Base-by-base conservation (phyloP, 2,888 invertebrate species). In the Drosophila vallismaia region DNA sequence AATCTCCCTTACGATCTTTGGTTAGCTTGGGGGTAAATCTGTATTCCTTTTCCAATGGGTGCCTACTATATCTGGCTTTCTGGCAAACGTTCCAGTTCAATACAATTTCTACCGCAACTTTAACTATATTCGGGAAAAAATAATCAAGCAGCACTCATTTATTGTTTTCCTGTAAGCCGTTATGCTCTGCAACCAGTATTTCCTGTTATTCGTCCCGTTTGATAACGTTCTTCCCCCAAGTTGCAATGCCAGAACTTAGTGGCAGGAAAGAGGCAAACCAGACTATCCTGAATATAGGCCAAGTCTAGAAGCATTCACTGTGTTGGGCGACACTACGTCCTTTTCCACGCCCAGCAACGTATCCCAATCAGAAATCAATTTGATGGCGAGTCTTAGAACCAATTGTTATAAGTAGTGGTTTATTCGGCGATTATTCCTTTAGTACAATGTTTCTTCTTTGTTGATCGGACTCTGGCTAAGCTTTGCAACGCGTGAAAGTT, bases 231-330 rank as follows among this genome's bases (percentile, higher is more conserved):
- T 19, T 19, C 19, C 19, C 19, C 19, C 19, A 19, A 19, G 19
- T 54, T 58, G 1, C 54, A 46, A 42, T 57, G 14, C 31, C 46
- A 36, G 4, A 71, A 69, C 26, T 42, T 46, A 9, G 36, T 49
- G 8, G 12, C 36, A 9, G 45, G 44, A 0, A 44, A 45, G 10
- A 49, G 26, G 7, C 12, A n/a, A 31, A 36, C 28, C 24, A 46
- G n/a, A n/a, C 33, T 33, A 33, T 10, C 33, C 7, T 33, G 10
- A 33, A 8, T 33, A 33, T 8, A 10, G 7, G 33, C 1, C 33
- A 33, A 33, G 7, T 7, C 9, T 33, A 1, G 7, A 1, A 33
- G 33, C 33, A 10, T 33, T 33, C 9, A 33, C 33, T 8, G 7
- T 10, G 33, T 33, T 33, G 33, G 10, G 33, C 33, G 33, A 10